Evolutionary conservation across 2,888 invertebrate species (phyloP), one percentile per base, ranked within the genome.

Genomic region (Catocala nupta): DNA sequence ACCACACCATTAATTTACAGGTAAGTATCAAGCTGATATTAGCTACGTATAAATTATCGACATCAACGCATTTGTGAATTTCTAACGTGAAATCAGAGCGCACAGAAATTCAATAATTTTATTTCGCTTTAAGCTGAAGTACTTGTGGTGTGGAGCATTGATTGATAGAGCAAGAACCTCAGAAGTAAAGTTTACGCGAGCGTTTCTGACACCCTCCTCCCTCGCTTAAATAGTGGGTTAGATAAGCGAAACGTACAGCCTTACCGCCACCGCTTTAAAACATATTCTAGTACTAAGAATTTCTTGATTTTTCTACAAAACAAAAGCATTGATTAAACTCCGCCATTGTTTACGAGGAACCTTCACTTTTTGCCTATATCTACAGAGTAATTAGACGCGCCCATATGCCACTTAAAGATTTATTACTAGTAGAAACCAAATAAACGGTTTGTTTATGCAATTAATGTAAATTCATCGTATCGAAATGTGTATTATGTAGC

Each of bases 321-420:
- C 39, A 44, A 55, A 33, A 59, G 47, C 42, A 45, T 34, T 36
- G 48, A n/a, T 9, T 49, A 44, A 12, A 5, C 59, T 11, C n/a
- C 49, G 47, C 59, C 12, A 10, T 54, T 72, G 61, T 63, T 70
- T 70, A 52, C 58, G 56, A 59, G 33, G 33, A 64, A 43, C 56
- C 51, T 60, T 48, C 60, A 63, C 42, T 63, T 75, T 70, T 73
- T 70, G 59, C 56, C 55, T 39, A 47, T 67, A 47, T 61, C 71
- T 65, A 55, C 44, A 65, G 66, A 69, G 65, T 66, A 76, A 77
- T 77, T 77, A 76, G 77, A 67, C 77, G 61, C 77, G 57, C 77
- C 77, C 71, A 69, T 66, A 68, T 61, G 68, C 75, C 69, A 74
- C 62, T 61, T 63, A 54, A 73, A 64, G 71, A 74, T 75, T 77